Base-by-base conservation (phyloP, 2,888 invertebrate species). In the Pseudococcus jackbeardsleyi region DNA sequence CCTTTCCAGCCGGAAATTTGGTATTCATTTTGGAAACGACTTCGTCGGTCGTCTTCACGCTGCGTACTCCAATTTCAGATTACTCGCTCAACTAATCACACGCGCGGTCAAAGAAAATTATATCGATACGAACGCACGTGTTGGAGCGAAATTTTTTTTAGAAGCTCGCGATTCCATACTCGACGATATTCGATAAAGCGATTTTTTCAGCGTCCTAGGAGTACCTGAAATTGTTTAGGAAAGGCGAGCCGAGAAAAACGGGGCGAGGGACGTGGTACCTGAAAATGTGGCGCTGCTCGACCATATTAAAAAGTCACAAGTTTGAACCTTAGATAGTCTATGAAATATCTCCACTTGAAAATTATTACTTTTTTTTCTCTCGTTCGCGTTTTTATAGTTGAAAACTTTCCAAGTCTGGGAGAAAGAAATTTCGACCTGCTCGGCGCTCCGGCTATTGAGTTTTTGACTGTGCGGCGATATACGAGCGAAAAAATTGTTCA, bases 291-390 rank as follows among this genome's bases (percentile, higher is more conserved):
- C 19, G 68, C 9, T 64, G 64, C 15, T 26, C 68, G 68, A 72
- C 26, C 33, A 33, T 72, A 72, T 72, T 72, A 72, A 72, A 72
- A 72, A 72, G 68, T 72, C 68, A 15, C 59, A 59, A 59, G n/a
- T 33, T 33, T 72, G 11, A 12, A 72, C 26, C 26, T 72, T 26
- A 12, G 68, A 68, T 68, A 72, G 68, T 72, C 68, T 72, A 72
- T 33, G 26, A 33, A 72, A 33, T 72, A 72, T 72, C 15, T 72
- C 26, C 68, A 72, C 68, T 72, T 33, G 68, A 72, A 72, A 72
- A 72, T 26, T 72, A 72, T 72, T 59, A 59, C 59, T 59, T 59
- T 59, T 59, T 59, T 59, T 72, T 72, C 22, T 64, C 22, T 19
- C 19, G 19, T 19, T 72, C 12, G 26, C 26, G 22, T 26, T 72